Percentiles rank a stretch among this genome's conserved stretches.
phyloP scores from a whole-genome alignment of 2,888 invertebrate species.

The Nemurella pictetii region DNA sequence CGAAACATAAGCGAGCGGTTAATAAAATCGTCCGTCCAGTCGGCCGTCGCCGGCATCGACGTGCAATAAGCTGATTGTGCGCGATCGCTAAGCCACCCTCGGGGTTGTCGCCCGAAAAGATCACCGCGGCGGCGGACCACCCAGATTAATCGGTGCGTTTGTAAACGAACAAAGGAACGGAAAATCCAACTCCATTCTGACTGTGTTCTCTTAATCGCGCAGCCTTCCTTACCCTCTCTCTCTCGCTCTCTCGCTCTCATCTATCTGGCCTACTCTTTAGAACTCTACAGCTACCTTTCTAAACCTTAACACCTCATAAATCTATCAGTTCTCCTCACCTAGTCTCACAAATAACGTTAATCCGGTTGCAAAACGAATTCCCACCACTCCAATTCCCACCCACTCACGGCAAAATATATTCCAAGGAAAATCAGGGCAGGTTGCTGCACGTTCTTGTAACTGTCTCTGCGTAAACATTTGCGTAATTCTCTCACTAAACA shows the following conservation, averaged over 20 bases:
- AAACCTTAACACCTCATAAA: conserved; percentile 30
- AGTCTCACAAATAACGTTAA: conserved; percentile 29
- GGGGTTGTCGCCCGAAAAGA: conserved; percentile 21
- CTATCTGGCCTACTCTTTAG: conserved; percentile 25
- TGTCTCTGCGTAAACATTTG: background rate
- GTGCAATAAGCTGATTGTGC: conserved; percentile 31
- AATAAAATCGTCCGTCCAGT: background rate
- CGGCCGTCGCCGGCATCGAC: background rate
- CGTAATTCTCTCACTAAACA: conserved; percentile 5
- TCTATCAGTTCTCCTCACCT: conserved; percentile 30
- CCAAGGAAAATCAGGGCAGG: background rate
- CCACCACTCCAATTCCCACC: background rate
- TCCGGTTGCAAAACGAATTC: conserved; percentile 9
- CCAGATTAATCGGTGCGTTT: conserved; percentile 28
- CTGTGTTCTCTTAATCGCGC: conserved; percentile 30
- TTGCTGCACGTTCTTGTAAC: background rate
- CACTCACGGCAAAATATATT: background rate
- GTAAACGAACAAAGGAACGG: conserved; percentile 28
- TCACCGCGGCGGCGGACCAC: conserved; percentile 8
- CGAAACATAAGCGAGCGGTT: background rate
- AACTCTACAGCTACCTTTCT: conserved; percentile 21
- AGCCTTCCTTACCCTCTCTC: conserved; percentile 19
- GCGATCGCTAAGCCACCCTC: conserved; percentile 13
- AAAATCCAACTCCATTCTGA: conserved; percentile 29
- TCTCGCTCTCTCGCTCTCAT: conserved; percentile 16